Evolutionary conservation across 1,140 invertebrate species (phyloP).

Genomic region (Lanistes nyassanus): DNA sequence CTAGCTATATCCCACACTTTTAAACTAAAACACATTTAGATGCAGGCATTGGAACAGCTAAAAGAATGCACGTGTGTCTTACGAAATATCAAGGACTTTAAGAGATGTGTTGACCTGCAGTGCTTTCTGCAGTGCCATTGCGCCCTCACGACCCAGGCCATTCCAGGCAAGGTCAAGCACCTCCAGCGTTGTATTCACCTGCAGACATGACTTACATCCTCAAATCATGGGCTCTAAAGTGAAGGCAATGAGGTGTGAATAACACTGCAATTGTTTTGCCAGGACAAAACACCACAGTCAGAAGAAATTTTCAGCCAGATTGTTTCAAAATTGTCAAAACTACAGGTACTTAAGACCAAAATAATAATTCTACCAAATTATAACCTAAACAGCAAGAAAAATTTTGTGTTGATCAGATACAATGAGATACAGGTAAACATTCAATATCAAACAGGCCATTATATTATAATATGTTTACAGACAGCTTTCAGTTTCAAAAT

Average conservation of each 20-base stretch:
- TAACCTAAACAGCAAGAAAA: conserved; percentile 6
- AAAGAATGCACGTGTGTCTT: conserved; percentile 18
- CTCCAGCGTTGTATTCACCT: conserved; percentile 56
- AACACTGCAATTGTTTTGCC: no score
- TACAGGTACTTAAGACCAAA: not conserved
- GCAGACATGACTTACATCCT: conserved; percentile 1
- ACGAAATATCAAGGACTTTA: conserved; percentile 58
- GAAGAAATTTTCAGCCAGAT: no score
- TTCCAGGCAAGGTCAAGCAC: conserved; percentile 60
- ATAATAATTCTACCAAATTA: not conserved
- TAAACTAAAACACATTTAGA: not conserved
- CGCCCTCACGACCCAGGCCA: conserved; percentile 49
- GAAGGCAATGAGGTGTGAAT: no score
- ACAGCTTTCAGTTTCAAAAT: no score
- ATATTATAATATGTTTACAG: no score
- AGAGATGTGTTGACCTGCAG: conserved; percentile 53
- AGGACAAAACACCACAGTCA: no score
- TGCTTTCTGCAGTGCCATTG: conserved; percentile 41
- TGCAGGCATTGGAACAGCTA: not conserved
- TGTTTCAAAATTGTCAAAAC: no score
- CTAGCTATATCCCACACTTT: not conserved
- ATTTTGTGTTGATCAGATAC: no score
- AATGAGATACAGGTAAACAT: no score
- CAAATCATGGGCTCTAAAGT: no score
- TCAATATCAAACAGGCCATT: no score